A percentile compares a stretch with the other conserved stretches of the same genome.
These are phyloP conservation scores for Heteromormyrus szaboi DNA, from an alignment of 2,797 vertebrate species.

Conservation along the genomic window DNA sequence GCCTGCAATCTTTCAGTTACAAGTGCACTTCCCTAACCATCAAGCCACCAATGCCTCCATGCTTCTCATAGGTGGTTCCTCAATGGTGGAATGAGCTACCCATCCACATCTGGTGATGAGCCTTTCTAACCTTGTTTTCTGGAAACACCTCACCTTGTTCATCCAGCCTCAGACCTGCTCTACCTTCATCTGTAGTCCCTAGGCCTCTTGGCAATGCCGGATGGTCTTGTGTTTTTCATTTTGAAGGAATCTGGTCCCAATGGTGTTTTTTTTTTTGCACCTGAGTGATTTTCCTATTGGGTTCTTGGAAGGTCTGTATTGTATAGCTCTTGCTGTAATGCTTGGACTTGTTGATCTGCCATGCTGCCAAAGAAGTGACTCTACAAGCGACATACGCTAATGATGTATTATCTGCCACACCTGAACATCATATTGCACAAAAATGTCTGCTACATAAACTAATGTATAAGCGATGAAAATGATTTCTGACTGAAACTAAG, in stretches of 20 bases:
- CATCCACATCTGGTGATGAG: neutral
- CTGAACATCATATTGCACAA: neutral
- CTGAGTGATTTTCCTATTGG: neutral
- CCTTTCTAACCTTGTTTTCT: neutral
- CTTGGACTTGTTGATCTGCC: neutral
- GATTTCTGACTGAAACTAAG: neutral
- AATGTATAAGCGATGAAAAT: neutral
- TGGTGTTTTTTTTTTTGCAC: neutral
- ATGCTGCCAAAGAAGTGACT: neutral
- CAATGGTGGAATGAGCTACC: neutral
- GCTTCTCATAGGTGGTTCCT: neutral
- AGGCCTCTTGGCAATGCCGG: neutral
- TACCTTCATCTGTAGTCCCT: neutral
- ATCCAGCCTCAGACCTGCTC: neutral
- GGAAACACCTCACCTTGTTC: neutral
- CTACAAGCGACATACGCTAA: neutral
- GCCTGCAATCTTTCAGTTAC: too few relatives aligned
- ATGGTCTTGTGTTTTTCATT: neutral
- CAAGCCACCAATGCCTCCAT: too few relatives aligned
- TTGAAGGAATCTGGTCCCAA: neutral
- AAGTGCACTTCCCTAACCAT: too few relatives aligned
- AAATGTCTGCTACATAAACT: neutral
- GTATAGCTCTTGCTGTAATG: neutral
- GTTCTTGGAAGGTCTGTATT: neutral
- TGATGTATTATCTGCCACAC: neutral